These are phyloP conservation scores for Notothenia coriiceps DNA, from an alignment of 2,113 vertebrate species.

Conservation along the genomic window DNA sequence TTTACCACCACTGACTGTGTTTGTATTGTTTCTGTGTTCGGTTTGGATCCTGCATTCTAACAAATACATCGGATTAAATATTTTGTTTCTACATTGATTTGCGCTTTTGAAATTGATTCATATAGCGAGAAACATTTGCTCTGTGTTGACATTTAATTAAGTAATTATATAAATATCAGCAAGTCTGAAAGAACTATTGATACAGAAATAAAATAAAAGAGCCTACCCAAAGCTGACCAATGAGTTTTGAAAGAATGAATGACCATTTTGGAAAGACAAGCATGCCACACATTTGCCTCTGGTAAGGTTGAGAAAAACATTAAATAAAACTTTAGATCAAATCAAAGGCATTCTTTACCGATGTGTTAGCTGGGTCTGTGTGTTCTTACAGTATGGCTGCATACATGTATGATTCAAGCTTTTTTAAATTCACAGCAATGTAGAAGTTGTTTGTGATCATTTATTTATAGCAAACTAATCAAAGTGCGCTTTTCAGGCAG, in stretches of 20 bases:
- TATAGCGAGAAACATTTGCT: neutral
- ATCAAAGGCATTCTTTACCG: neutral
- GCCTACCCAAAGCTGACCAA: too few relatives aligned
- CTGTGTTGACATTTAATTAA: slow-evolving; percentile 6
- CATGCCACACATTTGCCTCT: too few relatives aligned
- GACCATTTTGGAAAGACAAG: neutral
- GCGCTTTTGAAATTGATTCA: neutral
- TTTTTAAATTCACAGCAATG: neutral
- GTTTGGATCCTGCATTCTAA: neutral
- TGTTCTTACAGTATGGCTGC: too few relatives aligned
- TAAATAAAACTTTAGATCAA: neutral
- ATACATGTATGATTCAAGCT: too few relatives aligned
- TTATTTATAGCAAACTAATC: neutral
- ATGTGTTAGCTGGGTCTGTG: too few relatives aligned
- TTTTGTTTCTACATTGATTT: slow-evolving; percentile 6
- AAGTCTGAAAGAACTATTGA: neutral
- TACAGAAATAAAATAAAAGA: neutral
- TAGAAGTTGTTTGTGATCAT: neutral
- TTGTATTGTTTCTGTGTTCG: neutral
- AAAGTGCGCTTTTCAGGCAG: neutral
- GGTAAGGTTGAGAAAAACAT: too few relatives aligned
- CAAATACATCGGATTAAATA: neutral
- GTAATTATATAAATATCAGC: neutral
- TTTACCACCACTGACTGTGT: too few relatives aligned
- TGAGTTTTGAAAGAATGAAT: neutral